These are phyloP conservation scores for Tinea semifulvella DNA, from an alignment of 2,888 invertebrate species.

Conservation along the genomic window DNA sequence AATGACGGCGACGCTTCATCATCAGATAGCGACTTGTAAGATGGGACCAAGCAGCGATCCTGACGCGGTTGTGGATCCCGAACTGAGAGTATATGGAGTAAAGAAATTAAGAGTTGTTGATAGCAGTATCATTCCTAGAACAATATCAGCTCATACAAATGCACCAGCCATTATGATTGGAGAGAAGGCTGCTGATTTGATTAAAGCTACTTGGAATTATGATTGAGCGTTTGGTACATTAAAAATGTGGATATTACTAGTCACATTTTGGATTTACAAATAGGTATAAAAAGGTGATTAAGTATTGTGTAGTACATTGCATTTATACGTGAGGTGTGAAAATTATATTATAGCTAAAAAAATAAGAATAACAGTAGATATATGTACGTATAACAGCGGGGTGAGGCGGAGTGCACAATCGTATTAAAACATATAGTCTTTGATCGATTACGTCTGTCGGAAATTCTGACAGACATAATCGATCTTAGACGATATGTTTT, in stretches of 20 bases:
- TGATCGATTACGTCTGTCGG: no score
- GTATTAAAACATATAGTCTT: no score
- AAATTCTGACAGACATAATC: no score
- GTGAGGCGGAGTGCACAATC: no score
- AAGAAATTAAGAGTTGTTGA: constrained; percentile 72
- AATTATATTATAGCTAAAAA: no score
- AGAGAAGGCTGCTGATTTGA: constrained; percentile 74
- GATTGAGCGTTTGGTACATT: not conserved
- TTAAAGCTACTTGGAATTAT: constrained; percentile 59
- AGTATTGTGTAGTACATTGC: no score
- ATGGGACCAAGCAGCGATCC: constrained; percentile 70
- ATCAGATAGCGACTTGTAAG: constrained; percentile 74
- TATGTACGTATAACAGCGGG: no score
- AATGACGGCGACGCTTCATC: constrained; percentile 70
- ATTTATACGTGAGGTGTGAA: no score
- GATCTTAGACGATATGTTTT: no score
- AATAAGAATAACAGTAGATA: no score
- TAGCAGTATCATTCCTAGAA: constrained; percentile 73
- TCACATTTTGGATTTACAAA: no score
- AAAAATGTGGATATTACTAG: not conserved
- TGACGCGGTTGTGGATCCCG: constrained; percentile 69
- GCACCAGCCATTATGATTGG: constrained; percentile 77
- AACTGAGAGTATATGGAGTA: constrained; percentile 70
- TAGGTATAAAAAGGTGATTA: no score
- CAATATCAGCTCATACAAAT: constrained; percentile 72